phyloP scores from a whole-genome alignment of 2,888 invertebrate species.

The Drosophila prostipennis region DNA sequence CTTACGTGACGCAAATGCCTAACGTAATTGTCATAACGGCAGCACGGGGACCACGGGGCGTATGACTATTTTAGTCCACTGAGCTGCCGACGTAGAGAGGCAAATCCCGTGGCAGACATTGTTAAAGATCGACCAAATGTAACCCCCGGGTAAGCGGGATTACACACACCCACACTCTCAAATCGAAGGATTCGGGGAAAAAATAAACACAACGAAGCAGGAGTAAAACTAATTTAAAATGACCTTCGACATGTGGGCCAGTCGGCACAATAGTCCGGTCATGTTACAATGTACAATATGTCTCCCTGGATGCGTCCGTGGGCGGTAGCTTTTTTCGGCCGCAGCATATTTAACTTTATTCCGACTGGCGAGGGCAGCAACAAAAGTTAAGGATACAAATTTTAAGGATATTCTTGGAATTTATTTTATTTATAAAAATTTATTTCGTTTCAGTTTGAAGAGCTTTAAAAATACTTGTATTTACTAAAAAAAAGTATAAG shows the following conservation, averaged over 20 bases:
- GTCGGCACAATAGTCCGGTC: constrained; percentile 55
- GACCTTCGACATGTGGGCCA: constrained; percentile 61
- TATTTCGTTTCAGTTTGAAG: too few relatives aligned
- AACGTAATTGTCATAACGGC: constrained; percentile 74
- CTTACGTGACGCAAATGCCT: constrained; percentile 70
- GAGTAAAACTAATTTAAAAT: constrained; percentile 75
- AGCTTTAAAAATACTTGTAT: too few relatives aligned
- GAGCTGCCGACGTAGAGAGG: constrained; percentile 4
- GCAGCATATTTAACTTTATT: constrained; percentile 61
- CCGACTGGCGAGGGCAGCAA: constrained; percentile 34
- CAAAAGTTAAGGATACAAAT: not conserved
- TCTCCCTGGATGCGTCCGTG: constrained; percentile 33
- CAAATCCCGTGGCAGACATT: constrained; percentile 60
- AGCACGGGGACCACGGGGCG: constrained; percentile 20
- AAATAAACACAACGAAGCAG: constrained; percentile 13
- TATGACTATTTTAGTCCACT: constrained; percentile 29
- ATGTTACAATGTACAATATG: constrained; percentile 41
- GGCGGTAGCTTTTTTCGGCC: constrained; percentile 33
- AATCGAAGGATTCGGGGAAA: constrained; percentile 17
- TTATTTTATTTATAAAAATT: not conserved
- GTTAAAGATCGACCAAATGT: constrained; percentile 37
- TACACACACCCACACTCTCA: constrained; percentile 3
- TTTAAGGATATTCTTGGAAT: not conserved
- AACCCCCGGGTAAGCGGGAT: constrained; percentile 9
- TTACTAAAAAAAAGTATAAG: too few relatives aligned